A percentile compares a stretch with the other conserved stretches of the same genome.
Conservation (phyloP, 2,113 vertebrate genomes). For the Nyctereutes procyonoides region DNA sequence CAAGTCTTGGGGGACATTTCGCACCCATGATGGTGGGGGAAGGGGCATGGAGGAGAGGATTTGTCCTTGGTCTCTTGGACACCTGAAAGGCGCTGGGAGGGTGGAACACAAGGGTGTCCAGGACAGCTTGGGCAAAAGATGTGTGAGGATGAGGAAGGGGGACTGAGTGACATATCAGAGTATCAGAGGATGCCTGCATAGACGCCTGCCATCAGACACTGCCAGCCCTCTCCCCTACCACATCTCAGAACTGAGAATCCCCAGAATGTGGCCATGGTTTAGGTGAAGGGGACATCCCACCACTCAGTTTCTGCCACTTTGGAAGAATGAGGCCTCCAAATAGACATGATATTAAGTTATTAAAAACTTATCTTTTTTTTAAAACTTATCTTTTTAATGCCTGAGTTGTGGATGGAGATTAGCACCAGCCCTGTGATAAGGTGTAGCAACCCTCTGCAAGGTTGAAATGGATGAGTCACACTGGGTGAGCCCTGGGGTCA, state of each 20-base stretch:
- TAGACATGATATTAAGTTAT: neutral
- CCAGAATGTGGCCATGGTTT: neutral
- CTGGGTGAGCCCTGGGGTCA: no score
- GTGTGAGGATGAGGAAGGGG: neutral
- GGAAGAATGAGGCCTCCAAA: neutral
- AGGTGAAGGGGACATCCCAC: neutral
- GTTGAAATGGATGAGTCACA: neutral
- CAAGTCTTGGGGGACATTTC: neutral
- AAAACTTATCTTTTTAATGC: neutral
- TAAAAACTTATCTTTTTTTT: neutral
- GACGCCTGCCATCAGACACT: neutral
- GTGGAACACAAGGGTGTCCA: rapidly evolving
- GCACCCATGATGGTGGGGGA: neutral
- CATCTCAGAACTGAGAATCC: neutral
- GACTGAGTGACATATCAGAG: neutral
- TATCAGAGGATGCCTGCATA: neutral
- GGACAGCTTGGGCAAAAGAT: neutral
- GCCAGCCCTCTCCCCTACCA: rapidly evolving
- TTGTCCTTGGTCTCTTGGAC: neutral
- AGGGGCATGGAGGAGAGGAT: neutral
- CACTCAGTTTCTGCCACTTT: neutral
- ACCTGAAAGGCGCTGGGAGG: rapidly evolving
- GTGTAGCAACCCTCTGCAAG: neutral
- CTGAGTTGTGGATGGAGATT: neutral
- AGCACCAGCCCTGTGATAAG: neutral